Evolutionary conservation across 2,888 invertebrate species (phyloP).

Genomic region (Nomada fabriciana): DNA sequence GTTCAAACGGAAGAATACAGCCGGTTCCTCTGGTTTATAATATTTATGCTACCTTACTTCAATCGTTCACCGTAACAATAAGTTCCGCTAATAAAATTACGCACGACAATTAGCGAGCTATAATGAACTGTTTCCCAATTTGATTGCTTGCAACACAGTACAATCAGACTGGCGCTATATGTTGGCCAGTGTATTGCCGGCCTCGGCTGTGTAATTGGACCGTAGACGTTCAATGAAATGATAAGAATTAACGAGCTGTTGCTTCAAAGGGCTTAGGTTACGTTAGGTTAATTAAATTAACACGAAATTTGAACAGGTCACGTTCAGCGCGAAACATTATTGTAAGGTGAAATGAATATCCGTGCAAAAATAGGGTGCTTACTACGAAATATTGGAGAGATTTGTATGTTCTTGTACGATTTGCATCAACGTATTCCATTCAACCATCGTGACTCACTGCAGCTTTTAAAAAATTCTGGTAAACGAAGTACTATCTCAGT

Average conservation of each 20-base stretch:
- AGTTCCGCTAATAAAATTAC: conserved; percentile 47
- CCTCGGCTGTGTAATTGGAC: conserved; percentile 8
- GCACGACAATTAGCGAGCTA: conserved; percentile 43
- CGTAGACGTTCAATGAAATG: conserved; percentile 21
- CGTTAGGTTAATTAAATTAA: conserved; percentile 22
- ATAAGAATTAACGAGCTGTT: conserved; percentile 22
- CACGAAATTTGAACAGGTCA: not conserved
- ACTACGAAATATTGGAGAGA: no score
- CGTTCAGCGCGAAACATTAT: not conserved
- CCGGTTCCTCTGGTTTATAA: not conserved
- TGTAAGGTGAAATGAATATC: no score
- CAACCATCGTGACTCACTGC: not conserved
- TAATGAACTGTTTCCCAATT: conserved; percentile 57
- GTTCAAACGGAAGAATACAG: not conserved
- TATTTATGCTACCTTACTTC: not conserved
- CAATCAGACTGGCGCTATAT: conserved; percentile 14
- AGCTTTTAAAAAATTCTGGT: no score
- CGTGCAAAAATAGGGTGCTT: no score
- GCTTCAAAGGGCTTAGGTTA: not conserved
- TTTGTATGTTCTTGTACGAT: no score
- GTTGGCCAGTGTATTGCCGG: conserved; percentile 2
- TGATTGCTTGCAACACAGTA: conserved; percentile 38
- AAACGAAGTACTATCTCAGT: no score
- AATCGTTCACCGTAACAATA: conserved; percentile 19
- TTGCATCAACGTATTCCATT: no score